Percentiles rank a stretch among this genome's conserved stretches.
Conservation (phyloP, 2,113 vertebrate genomes). For the Datnioides undecimradiatus region DNA sequence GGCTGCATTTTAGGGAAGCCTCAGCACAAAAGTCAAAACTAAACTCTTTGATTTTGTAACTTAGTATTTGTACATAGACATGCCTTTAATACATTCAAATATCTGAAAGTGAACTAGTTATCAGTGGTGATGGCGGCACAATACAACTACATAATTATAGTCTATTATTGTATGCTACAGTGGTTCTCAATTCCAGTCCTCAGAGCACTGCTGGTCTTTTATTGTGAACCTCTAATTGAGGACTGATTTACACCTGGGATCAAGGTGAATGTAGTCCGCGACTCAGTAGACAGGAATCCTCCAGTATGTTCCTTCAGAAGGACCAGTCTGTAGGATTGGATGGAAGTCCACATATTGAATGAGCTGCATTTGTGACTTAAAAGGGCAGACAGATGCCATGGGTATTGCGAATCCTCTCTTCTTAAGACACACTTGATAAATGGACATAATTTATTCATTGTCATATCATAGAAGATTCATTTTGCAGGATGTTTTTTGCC, state of each 20-base stretch:
- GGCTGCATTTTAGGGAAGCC: not conserved
- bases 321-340: not conserved
- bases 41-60: not conserved
- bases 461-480: not conserved
- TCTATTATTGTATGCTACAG: slow-evolving; percentile 24
- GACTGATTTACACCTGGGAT: slow-evolving; percentile 38
- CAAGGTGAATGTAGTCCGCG: slow-evolving; percentile 13
- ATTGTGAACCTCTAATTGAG: slow-evolving; percentile 50
- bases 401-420: not conserved
- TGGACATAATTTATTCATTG: not conserved
- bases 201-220: slow-evolving; percentile 28
- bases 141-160: slow-evolving; percentile 22
- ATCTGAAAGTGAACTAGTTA: slow-evolving; percentile 2
- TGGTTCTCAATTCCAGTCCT: slow-evolving; percentile 24
- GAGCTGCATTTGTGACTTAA: not conserved
- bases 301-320: not conserved
- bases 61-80: not conserved
- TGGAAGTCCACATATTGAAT: not conserved
- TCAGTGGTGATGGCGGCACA: not conserved
- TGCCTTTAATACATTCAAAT: not conserved
- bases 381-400: not conserved
- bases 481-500: too few relatives aligned
- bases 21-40: not conserved
- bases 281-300: slow-evolving; percentile 9
- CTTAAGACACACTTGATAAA: not conserved